Percentiles rank a stretch among this genome's conserved stretches.
Conservation (phyloP, 1,140 invertebrate species). For the Saccostrea cuccullata region DNA sequence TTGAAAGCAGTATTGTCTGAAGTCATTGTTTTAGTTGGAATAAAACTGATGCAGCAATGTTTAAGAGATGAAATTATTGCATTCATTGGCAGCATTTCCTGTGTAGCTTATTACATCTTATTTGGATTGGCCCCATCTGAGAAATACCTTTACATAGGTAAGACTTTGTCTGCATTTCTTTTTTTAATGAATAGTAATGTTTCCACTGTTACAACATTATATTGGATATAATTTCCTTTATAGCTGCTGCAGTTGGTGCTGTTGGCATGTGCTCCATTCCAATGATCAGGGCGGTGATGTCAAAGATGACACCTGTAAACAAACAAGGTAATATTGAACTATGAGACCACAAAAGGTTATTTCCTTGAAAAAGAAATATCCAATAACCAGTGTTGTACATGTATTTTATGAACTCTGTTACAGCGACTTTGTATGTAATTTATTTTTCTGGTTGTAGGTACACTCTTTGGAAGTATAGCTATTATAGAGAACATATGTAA, state of each 20-base stretch:
- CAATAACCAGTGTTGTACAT: too few relatives aligned
- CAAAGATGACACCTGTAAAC: constrained; percentile 44
- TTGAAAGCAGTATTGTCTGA: constrained; percentile 18
- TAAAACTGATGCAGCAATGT: constrained; percentile 41
- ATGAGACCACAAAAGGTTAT: too few relatives aligned
- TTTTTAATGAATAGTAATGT: too few relatives aligned
- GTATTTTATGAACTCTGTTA: too few relatives aligned
- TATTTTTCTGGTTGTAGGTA: background rate
- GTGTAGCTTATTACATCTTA: constrained; percentile 27
- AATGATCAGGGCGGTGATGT: constrained; percentile 40
- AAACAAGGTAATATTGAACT: constrained; percentile 48
- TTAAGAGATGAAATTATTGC: constrained; percentile 43
- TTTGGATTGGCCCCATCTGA: constrained; percentile 1
- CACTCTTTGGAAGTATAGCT: constrained; percentile 40
- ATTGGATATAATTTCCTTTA: constrained; percentile 2
- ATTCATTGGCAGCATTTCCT: constrained; percentile 26
- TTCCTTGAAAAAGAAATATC: too few relatives aligned
- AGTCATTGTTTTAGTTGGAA: constrained; percentile 9
- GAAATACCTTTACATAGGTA: constrained; percentile 39
- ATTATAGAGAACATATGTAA: constrained; percentile 39
- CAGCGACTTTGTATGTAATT: background rate
- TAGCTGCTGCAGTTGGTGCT: constrained; percentile 34
- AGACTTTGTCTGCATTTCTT: background rate
- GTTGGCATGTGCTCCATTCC: constrained; percentile 25
- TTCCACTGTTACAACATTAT: too few relatives aligned